Evolutionary conservation across 2,113 vertebrate species (phyloP).

Genomic region (Catharus fuscescens): DNA sequence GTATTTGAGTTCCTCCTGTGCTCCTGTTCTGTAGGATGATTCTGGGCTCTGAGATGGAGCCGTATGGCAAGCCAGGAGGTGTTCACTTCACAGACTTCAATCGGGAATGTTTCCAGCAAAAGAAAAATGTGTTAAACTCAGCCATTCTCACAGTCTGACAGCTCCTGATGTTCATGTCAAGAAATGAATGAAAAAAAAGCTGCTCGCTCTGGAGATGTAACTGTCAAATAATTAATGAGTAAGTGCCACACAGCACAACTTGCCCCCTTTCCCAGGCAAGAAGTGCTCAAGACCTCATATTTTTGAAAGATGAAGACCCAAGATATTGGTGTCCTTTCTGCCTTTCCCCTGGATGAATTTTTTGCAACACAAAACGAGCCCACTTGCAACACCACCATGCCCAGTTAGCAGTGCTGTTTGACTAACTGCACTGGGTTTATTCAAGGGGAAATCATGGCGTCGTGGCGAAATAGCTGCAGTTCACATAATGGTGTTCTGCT

Average conservation of each 20-base stretch:
- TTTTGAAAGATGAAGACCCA: background rate
- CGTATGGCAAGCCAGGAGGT: background rate
- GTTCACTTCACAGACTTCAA: background rate
- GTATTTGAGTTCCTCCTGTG: background rate
- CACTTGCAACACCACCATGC: background rate
- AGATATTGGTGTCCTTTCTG: background rate
- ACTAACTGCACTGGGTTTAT: background rate
- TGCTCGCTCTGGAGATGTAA: background rate
- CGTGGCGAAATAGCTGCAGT: background rate
- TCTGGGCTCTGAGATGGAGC: background rate
- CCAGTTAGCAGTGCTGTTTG: background rate
- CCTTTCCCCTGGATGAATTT: background rate
- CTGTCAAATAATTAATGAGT: background rate
- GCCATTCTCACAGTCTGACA: slow-evolving; percentile 27
- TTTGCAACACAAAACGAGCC: background rate
- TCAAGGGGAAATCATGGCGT: background rate
- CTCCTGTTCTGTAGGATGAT: background rate
- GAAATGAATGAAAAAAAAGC: background rate
- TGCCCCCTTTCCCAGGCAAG: background rate
- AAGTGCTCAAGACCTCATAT: background rate
- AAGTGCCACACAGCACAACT: background rate
- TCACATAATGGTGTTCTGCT: background rate
- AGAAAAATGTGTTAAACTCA: slow-evolving; percentile 19
- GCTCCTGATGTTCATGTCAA: background rate
- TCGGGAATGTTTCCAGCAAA: background rate